A percentile compares a stretch with the other conserved stretches of the same genome.
These are phyloP conservation scores for Mola mola DNA, from an alignment of 2,113 vertebrate genomes.

Conservation along the genomic window DNA sequence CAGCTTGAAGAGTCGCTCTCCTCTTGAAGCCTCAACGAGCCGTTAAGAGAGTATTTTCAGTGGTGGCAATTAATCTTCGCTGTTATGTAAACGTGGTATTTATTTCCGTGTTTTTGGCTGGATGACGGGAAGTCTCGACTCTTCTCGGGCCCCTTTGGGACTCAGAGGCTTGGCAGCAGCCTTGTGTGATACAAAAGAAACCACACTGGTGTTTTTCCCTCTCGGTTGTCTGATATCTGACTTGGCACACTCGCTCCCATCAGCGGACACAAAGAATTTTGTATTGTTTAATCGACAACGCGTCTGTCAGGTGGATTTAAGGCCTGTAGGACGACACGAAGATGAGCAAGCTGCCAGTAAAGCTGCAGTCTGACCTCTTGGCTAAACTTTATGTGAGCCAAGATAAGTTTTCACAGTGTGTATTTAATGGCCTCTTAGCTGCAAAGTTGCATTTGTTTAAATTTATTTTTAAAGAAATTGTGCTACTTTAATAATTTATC, in stretches of 20 bases:
- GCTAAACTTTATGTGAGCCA: too few relatives aligned
- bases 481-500: background rate
- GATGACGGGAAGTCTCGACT: background rate
- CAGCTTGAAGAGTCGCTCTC: conserved; percentile 1
- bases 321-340: conserved; percentile 2
- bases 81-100: conserved; percentile 9
- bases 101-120: conserved; percentile 12
- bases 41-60: background rate
- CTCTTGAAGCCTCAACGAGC: conserved; percentile 5
- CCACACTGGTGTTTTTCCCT: background rate
- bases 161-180: conserved; percentile 17
- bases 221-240: conserved; percentile 4
- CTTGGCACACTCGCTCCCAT: conserved; percentile 22
- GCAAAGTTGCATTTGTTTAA: too few relatives aligned
- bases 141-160: background rate
- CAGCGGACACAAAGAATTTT: background rate
- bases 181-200: conserved; percentile 7
- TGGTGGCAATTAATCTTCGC: background rate
- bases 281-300: conserved; percentile 22
- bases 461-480: too few relatives aligned
- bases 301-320: conserved; percentile 32
- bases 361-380: too few relatives aligned
- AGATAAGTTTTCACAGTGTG: too few relatives aligned
- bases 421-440: too few relatives aligned
- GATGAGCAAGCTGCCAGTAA: background rate